A percentile compares a stretch with the other conserved stretches of the same genome.
These are phyloP conservation scores for Lacanobia wlatinum DNA, from an alignment of 2,888 invertebrate genomes.

Conservation along the genomic window DNA sequence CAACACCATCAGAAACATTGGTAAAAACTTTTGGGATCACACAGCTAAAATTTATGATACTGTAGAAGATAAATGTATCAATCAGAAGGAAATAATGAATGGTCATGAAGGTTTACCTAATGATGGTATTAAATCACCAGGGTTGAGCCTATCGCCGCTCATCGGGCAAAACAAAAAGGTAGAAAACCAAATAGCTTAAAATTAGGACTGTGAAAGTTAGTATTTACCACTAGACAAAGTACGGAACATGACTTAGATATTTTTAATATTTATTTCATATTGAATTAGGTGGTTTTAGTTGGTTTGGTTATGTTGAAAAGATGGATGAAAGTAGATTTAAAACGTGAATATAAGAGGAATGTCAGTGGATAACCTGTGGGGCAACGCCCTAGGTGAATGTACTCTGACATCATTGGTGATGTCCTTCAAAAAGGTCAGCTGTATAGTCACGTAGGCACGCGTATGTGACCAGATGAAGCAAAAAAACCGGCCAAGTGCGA, in stretches of 20 bases:
- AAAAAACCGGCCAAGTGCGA: neutral
- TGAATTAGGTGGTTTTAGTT: neutral
- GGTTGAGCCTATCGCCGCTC: constrained; percentile 32
- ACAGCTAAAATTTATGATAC: constrained; percentile 54
- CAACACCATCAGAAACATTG: constrained; percentile 89
- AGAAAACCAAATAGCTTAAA: constrained; percentile 57
- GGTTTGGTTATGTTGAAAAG: neutral
- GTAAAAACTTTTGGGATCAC: constrained; percentile 91
- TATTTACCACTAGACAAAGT: constrained; percentile 41
- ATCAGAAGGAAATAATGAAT: constrained; percentile 1
- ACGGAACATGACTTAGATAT: constrained; percentile 21
- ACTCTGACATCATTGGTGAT: neutral
- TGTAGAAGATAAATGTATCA: constrained; percentile 5
- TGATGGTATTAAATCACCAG: constrained; percentile 31
- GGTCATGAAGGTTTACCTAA: constrained; percentile 13
- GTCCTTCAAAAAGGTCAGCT: neutral
- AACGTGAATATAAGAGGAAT: neutral
- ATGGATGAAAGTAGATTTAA: neutral
- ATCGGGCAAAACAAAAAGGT: constrained; percentile 35
- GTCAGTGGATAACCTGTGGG: neutral
- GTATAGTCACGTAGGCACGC: rapidly evolving
- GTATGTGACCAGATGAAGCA: neutral
- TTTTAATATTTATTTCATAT: constrained; percentile 15
- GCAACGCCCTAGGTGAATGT: neutral
- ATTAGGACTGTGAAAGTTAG: constrained; percentile 13